Percentiles rank a stretch among this genome's conserved stretches.
phyloP scores from a whole-genome alignment of 1,140 invertebrate species.

The Battus philenor region DNA sequence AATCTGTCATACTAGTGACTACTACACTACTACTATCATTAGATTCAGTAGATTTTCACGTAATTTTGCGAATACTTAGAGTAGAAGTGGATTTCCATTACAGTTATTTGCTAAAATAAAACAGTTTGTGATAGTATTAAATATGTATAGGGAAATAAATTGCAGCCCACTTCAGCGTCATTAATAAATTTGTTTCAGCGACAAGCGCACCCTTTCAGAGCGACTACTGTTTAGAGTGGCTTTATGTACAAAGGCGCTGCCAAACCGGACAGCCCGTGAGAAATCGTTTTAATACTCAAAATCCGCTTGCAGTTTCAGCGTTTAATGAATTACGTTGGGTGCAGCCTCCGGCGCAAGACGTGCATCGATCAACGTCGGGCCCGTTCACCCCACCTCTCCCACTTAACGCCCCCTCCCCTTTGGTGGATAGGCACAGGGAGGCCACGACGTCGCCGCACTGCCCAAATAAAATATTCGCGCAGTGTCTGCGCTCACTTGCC shows the following conservation, averaged over 20 bases:
- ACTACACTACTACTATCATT: too few species aligned
- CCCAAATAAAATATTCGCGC: conserved; percentile 72
- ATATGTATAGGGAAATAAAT: conserved; percentile 12
- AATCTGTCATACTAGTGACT: too few species aligned
- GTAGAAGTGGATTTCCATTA: too few species aligned
- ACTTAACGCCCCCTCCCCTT: conserved; percentile 23
- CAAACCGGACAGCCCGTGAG: conserved; percentile 63
- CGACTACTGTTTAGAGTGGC: conserved; percentile 27
- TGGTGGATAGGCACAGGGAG: conserved; percentile 53
- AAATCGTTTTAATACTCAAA: conserved; percentile 74
- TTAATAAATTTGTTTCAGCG: conserved; percentile 52
- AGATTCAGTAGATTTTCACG: too few species aligned
- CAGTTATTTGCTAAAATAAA: not conserved
- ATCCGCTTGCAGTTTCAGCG: conserved; percentile 72
- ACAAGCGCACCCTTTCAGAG: conserved; percentile 48
- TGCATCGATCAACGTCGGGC: conserved; percentile 72
- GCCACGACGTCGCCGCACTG: conserved; percentile 47
- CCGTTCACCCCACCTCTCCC: conserved; percentile 25
- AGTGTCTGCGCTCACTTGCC: conserved; percentile 51
- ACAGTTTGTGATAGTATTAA: not conserved
- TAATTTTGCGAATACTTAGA: too few species aligned
- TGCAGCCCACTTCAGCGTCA: conserved; percentile 30
- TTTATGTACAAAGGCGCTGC: conserved; percentile 37
- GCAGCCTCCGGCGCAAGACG: conserved; percentile 74
- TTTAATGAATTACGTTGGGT: conserved; percentile 75